Percentiles rank a stretch among this genome's conserved stretches.
Conservation (phyloP, 92 coral and sea anemone species). For the Actinostola sp. region DNA sequence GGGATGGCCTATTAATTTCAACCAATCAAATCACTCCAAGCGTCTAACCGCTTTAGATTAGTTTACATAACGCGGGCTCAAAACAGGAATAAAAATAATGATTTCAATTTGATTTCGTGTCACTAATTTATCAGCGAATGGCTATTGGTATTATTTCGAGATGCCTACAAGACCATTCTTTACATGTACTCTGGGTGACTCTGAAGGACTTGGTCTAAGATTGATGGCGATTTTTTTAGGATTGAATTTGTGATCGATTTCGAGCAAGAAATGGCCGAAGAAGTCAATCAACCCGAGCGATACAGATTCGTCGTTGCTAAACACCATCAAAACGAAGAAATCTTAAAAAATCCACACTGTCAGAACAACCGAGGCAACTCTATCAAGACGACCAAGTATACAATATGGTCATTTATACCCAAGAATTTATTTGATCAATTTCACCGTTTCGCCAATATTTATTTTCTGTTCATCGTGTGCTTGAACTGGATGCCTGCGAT, state of each 20-base stretch:
- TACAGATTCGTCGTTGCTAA: slow-evolving; percentile 88
- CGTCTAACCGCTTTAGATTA: background rate
- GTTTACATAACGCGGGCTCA: slow-evolving; percentile 2
- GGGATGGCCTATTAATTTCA: slow-evolving; percentile 5
- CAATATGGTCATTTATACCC: slow-evolving; percentile 93
- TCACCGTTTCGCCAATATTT: slow-evolving; percentile 98
- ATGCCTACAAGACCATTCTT: background rate
- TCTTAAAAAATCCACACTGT: slow-evolving; percentile 52
- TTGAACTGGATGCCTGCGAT: slow-evolving; percentile 97
- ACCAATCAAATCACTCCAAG: slow-evolving; percentile 24
- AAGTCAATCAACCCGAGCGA: slow-evolving; percentile 32
- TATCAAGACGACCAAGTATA: slow-evolving; percentile 95
- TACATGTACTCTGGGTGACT: background rate
- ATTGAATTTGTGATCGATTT: background rate
- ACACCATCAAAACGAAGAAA: slow-evolving; percentile 70
- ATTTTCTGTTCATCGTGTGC: slow-evolving; percentile 83
- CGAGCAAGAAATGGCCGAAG: slow-evolving; percentile 32
- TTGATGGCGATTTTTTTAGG: slow-evolving; percentile 1
- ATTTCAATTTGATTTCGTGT: background rate
- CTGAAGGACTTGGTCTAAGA: background rate
- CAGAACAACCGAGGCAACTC: slow-evolving; percentile 69
- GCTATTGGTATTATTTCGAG: background rate
- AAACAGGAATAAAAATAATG: background rate
- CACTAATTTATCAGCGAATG: background rate
- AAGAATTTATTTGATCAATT: slow-evolving; percentile 98